Evolutionary conservation across 1,140 invertebrate species (phyloP).

Genomic region (Diorhabda carinulata): DNA sequence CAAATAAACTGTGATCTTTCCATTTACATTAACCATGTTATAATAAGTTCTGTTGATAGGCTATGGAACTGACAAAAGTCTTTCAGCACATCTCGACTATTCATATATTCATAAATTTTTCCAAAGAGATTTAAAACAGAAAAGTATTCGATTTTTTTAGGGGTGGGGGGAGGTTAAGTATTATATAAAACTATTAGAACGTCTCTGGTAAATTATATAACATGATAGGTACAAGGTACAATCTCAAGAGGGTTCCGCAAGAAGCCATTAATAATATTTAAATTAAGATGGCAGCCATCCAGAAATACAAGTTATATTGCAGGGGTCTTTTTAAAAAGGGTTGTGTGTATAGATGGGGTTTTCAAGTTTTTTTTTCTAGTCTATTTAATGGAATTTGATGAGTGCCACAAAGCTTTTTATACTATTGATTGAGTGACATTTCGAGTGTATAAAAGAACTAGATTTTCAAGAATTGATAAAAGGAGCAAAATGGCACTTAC

Average conservation of each 20-base stretch:
- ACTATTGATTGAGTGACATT: neutral
- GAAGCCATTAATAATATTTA: constrained; percentile 13
- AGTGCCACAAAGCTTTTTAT: constrained; percentile 2
- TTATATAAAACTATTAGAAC: neutral
- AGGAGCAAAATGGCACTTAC: neutral
- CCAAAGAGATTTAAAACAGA: no score
- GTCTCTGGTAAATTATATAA: neutral
- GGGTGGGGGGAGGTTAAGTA: no score
- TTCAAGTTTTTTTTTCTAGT: constrained; percentile 5
- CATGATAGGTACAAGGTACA: neutral
- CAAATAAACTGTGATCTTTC: no score
- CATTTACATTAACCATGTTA: no score
- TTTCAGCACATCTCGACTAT: no score
- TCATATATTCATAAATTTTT: no score
- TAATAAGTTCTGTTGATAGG: no score
- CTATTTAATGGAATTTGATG: neutral
- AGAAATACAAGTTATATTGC: constrained; percentile 5
- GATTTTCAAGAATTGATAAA: constrained; percentile 4
- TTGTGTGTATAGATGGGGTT: constrained; percentile 5
- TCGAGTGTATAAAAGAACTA: neutral
- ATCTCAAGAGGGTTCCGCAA: neutral
- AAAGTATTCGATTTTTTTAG: no score
- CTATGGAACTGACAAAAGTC: no score
- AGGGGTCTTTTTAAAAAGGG: constrained; percentile 8
- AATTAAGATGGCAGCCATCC: constrained; percentile 11